Evolutionary conservation across 2,113 vertebrate species (phyloP), one percentile per base, ranked within the genome.

Genomic region (Lanius ludovicianus): DNA sequence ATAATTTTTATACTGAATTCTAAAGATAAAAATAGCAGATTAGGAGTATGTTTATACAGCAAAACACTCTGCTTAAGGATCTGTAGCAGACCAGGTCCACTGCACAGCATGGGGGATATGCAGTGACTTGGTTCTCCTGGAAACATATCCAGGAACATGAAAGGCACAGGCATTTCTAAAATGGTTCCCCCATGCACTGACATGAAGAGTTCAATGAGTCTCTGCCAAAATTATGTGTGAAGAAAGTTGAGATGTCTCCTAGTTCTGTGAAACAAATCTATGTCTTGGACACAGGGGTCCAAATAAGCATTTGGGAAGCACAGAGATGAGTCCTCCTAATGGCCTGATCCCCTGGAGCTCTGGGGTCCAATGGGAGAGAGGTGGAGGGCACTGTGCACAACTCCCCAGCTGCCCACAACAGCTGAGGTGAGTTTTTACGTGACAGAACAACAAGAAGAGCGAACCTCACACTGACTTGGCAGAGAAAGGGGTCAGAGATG

Each of bases 91-190:
- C 15, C 23, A 69, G 9, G 20, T 9, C 35, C n/a, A 60, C 17
- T 11, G 12, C 12, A 39, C 16, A 44, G 24, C n/a, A 41, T 2
- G 10, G 14, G 8, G 5, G 14, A 47, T 4, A 25, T 13, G n/a
- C n/a, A 79, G 31, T 13, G 41, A 37, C 14, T 24, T 13, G 19
- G 39, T 2, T 63, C 17, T 46, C 33, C 44, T 9, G 7, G 18
- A 33, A 47, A 80, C 13, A 10, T 1, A 33, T 0, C 52, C 2
- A 4, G 10, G 22, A 37, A 31, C 6, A 17, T 3, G 3, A 46
- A 79, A 76, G 47, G 22, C 27, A 75, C 25, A 28, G 50, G 7
- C 35, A 31, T 64, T 84, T 55, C 39, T 42, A 64, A 33, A 89
- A 25, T 10, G 35, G 23, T 44, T 69, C 39, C 25, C 70, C 42